Percentiles rank a stretch among this genome's conserved stretches.
Evolutionary conservation across 2,888 invertebrate species (phyloP).

Genomic region (Trilocha varians): DNA sequence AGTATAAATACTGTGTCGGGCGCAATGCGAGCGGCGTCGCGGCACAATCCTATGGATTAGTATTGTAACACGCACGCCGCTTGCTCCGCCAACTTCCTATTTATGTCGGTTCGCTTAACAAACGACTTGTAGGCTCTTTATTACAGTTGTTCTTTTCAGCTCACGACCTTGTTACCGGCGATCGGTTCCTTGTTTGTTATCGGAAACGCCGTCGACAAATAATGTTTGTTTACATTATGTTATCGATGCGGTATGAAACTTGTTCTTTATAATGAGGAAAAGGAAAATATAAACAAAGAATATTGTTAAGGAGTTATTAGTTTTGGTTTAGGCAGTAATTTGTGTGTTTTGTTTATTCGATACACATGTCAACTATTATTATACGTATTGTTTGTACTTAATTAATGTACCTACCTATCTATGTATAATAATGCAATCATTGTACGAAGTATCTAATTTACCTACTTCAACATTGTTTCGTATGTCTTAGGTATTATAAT

Average conservation of each 20-base stretch:
- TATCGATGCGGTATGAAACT: background rate
- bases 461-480: too few species aligned
- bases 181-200: conserved; percentile 6
- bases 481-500: background rate
- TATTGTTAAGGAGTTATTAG: background rate
- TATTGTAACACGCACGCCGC: conserved; percentile 56
- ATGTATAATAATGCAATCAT: too few species aligned
- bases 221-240: background rate
- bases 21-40: conserved; percentile 29
- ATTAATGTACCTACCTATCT: too few species aligned
- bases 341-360: too few species aligned
- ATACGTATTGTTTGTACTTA: too few species aligned
- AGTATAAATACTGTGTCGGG: conserved; percentile 39
- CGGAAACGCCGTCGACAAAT: background rate
- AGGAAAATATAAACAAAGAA: background rate
- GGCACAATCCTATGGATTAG: conserved; percentile 62
- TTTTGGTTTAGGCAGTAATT: too few species aligned
- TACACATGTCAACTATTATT: too few species aligned
- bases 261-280: background rate
- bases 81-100: conserved; percentile 44
- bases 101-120: conserved; percentile 62
- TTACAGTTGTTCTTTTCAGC: conserved; percentile 69
- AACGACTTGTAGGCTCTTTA: conserved; percentile 72
- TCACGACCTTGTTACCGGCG: conserved; percentile 53
- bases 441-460: too few species aligned